Percentiles rank a stretch among this genome's conserved stretches.
phyloP scores from a whole-genome alignment of 2,888 invertebrate species.

The Pinctada fucata region DNA sequence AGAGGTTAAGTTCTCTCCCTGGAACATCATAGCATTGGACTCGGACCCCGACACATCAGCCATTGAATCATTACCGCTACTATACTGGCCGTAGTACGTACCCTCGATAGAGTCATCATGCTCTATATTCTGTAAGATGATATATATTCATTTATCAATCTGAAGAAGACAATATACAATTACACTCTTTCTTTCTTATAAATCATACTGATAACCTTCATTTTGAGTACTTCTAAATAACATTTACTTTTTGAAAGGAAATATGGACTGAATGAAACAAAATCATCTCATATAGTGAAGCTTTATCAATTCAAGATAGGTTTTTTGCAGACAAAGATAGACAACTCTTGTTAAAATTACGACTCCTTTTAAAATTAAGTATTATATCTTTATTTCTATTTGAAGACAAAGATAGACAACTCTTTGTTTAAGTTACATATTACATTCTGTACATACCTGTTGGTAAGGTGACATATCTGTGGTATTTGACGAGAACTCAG shows the following conservation, averaged over 20 bases:
- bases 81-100: conserved; percentile 37
- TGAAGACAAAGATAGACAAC: too few relatives aligned
- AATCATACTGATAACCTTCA: not conserved
- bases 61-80: conserved; percentile 48
- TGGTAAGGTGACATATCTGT: not conserved
- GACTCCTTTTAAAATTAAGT: too few relatives aligned
- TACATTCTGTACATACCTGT: conserved; percentile 1
- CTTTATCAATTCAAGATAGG: too few relatives aligned
- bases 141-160: not conserved
- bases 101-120: conserved; percentile 34
- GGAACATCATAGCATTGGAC: conserved; percentile 15
- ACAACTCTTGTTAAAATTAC: too few relatives aligned
- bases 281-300: too few relatives aligned
- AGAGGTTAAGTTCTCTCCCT: conserved; percentile 79
- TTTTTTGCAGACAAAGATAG: too few relatives aligned
- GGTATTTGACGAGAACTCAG: not conserved
- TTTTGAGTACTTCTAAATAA: too few relatives aligned
- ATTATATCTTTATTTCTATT: too few relatives aligned
- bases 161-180: not conserved
- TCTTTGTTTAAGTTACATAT: too few relatives aligned
- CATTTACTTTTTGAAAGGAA: too few relatives aligned
- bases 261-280: too few relatives aligned
- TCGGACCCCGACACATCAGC: conserved; percentile 59
- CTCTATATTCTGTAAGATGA: conserved; percentile 14
- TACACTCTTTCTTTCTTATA: not conserved